Base-by-base conservation (phyloP, 2,113 vertebrate species). In the Alouatta palliata region DNA sequence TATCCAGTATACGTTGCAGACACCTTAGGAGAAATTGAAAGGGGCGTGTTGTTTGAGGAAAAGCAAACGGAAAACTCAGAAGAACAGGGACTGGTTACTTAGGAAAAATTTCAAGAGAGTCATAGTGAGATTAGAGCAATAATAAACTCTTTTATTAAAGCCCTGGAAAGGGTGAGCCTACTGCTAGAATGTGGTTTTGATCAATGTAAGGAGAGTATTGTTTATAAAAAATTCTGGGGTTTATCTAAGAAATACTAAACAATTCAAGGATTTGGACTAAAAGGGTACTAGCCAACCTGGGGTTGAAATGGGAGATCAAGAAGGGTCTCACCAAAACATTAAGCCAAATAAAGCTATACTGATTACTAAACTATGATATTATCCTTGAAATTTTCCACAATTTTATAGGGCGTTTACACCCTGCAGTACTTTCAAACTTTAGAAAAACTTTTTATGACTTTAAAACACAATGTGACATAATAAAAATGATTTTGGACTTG, bases 161-260 rank as follows among this genome's bases (percentile, higher is more conserved):
- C 35, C 13, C 25, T 11, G 13, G 19, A 58, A 80, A 90, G 45
- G 21, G 7, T 30, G 21, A 88, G 12, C 21, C 3, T 54, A 21
- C 2, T 71, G 8, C 5, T 82, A 54, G 14, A 70, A 75, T 61
- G 17, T 25, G 14, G 17, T 93, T 93, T 49, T 70, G 49, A 66
- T 86, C 85, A 56, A 71, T 20, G 56, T 30, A 81, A 66, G 7
- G n/a, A 54, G 27, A 85, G 7, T 9, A 49, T 2, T 23, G n/a
- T n/a, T 43, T 1, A 86, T 37, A 40, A 52, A 54, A 68, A 70
- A 75, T 68, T 76, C 35, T 43, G 58, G 23, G 6, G 32, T 32
- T 68, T 77, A 95, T 16, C 73, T 89, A 94, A 94, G 37, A 91
- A 88, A 85, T 43, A 52, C 32, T 37, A 93, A 94, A 92, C 43